Conservation (phyloP, 2,888 invertebrate species). For the Harmothoe impar region DNA sequence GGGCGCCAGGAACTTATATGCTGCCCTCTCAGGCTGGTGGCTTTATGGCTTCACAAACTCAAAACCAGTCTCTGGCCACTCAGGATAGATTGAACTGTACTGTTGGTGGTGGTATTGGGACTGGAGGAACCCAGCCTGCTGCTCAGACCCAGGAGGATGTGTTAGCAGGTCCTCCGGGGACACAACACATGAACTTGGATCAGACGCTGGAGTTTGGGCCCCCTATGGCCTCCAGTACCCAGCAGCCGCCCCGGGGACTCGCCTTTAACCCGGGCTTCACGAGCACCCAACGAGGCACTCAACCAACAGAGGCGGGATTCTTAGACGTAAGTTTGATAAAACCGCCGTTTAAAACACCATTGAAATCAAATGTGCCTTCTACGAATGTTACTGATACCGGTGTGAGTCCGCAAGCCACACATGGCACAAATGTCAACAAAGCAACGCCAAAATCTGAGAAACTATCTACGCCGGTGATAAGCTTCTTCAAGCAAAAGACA, state of each 20-base stretch:
- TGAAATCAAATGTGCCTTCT: no score
- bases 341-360: background rate
- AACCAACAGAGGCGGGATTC: background rate
- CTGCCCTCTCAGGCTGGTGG: constrained; percentile 48
- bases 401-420: background rate
- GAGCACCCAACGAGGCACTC: background rate
- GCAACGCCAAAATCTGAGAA: background rate
- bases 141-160: background rate
- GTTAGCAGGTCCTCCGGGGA: background rate
- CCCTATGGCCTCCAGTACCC: constrained; percentile 26
- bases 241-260: background rate
- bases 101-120: no score
- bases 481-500: background rate
- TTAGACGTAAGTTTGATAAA: background rate
- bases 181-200: constrained; percentile 45
- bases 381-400: no score
- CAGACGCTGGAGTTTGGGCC: constrained; percentile 19
- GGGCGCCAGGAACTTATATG: background rate
- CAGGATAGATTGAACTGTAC: background rate
- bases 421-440: background rate
- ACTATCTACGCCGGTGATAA: background rate
- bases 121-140: background rate
- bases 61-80: background rate
- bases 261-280: background rate
- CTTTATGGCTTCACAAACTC: constrained; percentile 8